A percentile compares a stretch with the other conserved stretches of the same genome.
phyloP scores from a whole-genome alignment of 2,113 vertebrate genomes.

The Amblyopsis rosae region DNA sequence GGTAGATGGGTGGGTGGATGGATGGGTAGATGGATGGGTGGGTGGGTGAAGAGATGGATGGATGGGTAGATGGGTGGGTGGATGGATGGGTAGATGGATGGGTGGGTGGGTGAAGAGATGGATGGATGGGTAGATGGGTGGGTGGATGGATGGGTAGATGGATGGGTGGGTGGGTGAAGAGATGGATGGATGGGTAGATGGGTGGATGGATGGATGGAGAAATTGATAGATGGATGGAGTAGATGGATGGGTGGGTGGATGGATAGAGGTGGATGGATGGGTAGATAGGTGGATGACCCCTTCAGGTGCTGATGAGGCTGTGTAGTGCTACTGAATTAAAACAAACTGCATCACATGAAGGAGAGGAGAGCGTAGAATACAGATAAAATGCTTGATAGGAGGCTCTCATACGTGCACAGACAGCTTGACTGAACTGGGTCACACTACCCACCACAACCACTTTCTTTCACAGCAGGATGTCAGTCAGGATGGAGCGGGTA shows the following conservation, averaged over 20 bases:
- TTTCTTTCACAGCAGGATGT: conserved; percentile 2
- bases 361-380: conserved; percentile 18
- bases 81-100: no score
- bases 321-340: no score
- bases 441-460: conserved; percentile 17
- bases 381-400: conserved; percentile 32
- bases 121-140: background rate
- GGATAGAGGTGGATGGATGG: no score
- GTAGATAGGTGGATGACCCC: no score
- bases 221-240: background rate
- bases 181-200: no score
- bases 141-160: background rate
- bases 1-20: no score
- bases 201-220: background rate
- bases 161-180: background rate
- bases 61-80: no score
- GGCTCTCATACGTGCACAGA: conserved; percentile 38
- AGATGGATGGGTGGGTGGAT: background rate
- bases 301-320: no score
- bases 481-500: background rate
- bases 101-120: no score
- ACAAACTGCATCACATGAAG: background rate
- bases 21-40: no score
- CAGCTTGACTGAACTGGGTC: conserved; percentile 79
- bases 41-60: no score